Evolutionary conservation across 1,140 invertebrate species (phyloP), one percentile per base, ranked within the genome.

Genomic region (Heliconius nattereri): DNA sequence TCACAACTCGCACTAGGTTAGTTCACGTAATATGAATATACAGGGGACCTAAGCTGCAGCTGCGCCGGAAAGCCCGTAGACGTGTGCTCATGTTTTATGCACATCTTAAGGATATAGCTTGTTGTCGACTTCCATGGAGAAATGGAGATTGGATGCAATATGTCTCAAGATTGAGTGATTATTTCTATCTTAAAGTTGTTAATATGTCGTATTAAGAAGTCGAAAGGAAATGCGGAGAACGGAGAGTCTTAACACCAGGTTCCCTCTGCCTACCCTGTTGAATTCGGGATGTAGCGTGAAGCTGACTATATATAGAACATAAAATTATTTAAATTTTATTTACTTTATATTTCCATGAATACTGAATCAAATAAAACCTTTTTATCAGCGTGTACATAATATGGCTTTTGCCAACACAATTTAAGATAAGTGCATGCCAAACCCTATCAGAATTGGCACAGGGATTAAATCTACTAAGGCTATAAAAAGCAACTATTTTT

Each of bases 11-110:
- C 71, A 72, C 71, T 26, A 72, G 32, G 71, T 72, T 72, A 72
- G 71, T 72, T 72, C 71, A 72, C 35, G 23, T 72, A 37, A 72
- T 72, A 23, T 74, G 78, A 71, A 60, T 71, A 76, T 76, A 80
- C 52, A 52, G 52, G 45, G 32, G 75, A 76, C 66, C 32, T 73
- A 76, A 76, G 75, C 54, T 73, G 40, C 79, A 76, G 73, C 70
- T 80, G 78, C 75, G 32, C 49, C 37, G 40, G 52, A 52, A 71
- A 71, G 78, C 78, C 66, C 57, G 72, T 73, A 73, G 72, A 78
- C 71, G 71, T 81, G 71, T 66, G 71, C 79, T 81, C 76, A 81
- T 81, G 76, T 77, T 77, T 81, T 81, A 81, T 81, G 79, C 76
- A 81, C 57, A 29, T 78, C 76, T 81, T 16, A 74, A 76, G 79